phyloP scores from a whole-genome alignment of 2,797 vertebrate genomes.

The Sebastes trivittatus region DNA sequence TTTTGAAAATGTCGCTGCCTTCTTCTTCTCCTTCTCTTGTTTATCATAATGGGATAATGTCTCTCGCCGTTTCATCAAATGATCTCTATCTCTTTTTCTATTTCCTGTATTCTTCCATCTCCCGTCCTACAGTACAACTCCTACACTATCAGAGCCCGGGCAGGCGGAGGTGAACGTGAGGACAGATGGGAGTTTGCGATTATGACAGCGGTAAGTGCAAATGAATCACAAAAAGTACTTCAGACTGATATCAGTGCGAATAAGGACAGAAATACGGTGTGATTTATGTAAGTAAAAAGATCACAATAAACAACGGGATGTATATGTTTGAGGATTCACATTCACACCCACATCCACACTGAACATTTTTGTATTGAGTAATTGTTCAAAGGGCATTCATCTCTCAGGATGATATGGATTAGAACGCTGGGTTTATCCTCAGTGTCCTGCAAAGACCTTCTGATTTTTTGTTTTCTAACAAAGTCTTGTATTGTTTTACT shows the following conservation, averaged over 20 bases:
- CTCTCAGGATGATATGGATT: neutral
- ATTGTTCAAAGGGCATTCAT: neutral
- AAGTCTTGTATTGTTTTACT: neutral
- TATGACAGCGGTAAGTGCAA: neutral
- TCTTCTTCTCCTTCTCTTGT: constrained; percentile 43
- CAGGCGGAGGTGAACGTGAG: constrained; percentile 3
- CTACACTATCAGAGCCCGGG: neutral
- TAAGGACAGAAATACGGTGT: neutral
- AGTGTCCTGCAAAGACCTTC: neutral
- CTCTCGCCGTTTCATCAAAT: constrained; percentile 18
- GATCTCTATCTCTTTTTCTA: neutral
- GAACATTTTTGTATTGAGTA: neutral
- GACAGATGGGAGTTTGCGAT: neutral
- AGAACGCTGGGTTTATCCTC: neutral
- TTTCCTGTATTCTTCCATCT: constrained; percentile 3
- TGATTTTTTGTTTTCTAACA: neutral
- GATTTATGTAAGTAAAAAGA: neutral
- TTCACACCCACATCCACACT: constrained; percentile 11
- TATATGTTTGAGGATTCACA: neutral
- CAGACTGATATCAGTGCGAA: neutral
- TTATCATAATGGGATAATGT: constrained; percentile 48
- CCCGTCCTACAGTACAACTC: neutral
- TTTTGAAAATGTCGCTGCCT: constrained; percentile 49
- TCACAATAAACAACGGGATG: neutral
- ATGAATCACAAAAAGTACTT: neutral